These are phyloP conservation scores for Hydractinia echinata DNA, from an alignment of 30 jellyfish, hydroid and myxozoan species.

Conservation along the genomic window DNA sequence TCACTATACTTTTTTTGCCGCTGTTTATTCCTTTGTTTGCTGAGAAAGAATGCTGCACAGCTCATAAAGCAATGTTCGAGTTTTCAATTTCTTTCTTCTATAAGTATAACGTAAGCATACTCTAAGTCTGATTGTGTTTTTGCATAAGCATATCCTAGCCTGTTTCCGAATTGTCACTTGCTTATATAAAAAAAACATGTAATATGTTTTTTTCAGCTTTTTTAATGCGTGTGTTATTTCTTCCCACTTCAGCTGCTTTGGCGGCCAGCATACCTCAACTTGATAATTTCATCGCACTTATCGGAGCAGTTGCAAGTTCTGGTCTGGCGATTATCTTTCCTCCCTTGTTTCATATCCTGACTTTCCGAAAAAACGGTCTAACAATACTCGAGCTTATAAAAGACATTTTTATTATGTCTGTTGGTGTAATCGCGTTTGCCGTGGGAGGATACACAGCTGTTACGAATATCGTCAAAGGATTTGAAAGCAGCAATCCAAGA, in stretches of 20 bases:
- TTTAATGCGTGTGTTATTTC: not conserved
- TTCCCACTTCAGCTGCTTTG: constrained; percentile 59
- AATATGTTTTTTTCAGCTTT: not conserved
- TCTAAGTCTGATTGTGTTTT: too few relatives aligned
- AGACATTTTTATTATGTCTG: constrained; percentile 45
- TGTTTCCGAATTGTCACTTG: too few relatives aligned
- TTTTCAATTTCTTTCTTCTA: too few relatives aligned
- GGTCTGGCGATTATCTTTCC: constrained; percentile 96
- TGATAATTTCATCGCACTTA: constrained; percentile 78
- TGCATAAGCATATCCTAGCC: too few relatives aligned
- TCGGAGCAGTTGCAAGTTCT: constrained; percentile 95
- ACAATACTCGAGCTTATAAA: constrained; percentile 38
- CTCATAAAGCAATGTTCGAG: too few relatives aligned
- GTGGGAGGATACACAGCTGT: constrained; percentile 80
- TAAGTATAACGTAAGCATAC: too few relatives aligned
- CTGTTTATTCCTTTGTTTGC: too few relatives aligned
- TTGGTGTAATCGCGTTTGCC: constrained; percentile 71
- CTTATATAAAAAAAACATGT: not conserved
- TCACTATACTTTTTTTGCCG: too few relatives aligned
- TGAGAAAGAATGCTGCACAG: too few relatives aligned
- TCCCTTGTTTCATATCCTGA: constrained; percentile 72
- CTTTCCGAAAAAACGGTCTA: constrained; percentile 78
- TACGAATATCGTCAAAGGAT: constrained; percentile 70
- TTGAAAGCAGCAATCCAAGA: constrained; percentile 6
- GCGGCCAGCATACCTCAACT: constrained; percentile 93